Evolutionary conservation across 2,113 vertebrate genomes (phyloP), one percentile per base, ranked within the genome.

Genomic region (Camelus dromedarius): DNA sequence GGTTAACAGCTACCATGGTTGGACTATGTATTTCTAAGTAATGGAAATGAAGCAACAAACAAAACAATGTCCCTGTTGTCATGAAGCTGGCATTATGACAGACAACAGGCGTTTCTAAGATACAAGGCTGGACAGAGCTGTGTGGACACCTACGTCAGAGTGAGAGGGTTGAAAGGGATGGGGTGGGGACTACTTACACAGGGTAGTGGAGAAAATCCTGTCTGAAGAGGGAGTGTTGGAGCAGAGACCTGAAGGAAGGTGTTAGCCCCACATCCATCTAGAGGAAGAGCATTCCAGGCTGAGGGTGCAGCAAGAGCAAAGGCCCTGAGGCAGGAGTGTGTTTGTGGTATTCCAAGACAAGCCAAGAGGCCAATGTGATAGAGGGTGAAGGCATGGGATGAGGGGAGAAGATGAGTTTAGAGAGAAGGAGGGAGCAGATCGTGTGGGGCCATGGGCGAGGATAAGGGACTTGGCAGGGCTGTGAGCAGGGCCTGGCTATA

Each of bases 1-100:
- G 35, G 22, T 1, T 4, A 8, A 60, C 7, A 35, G 24, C 54
- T 26, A 1, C 32, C 24, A 8, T 9, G 0, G 5, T 42, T 18
- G 52, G 54, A 42, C 42, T 15, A 6, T 1, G 42, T 46, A 50
- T 30, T 35, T 48, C 70, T 35, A 76, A 50, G 84, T 15, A 6
- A 6, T 24, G 42, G 69, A 67, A 76, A 91, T 19, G 30, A 60
- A 69, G 32, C 7, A 4, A 38, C 13, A 0, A 13, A n/a, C 69
- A 22, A 54, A 42, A 56, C 22, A 35, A 8, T 28, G 5, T 16
- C 8, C 1, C 67, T 32, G 11, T 24, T 76, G n/a, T 52, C 28
- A 4, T 19, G 24, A 70, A 54, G 70, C 26, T 32, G 8, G 66
- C 28, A 42, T 5, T 42, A 15, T 26, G 76, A 20, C 3, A 42